Evolutionary conservation across 2,113 vertebrate species (phyloP), one percentile per base, ranked within the genome.

Genomic region (Cisticola juncidis): DNA sequence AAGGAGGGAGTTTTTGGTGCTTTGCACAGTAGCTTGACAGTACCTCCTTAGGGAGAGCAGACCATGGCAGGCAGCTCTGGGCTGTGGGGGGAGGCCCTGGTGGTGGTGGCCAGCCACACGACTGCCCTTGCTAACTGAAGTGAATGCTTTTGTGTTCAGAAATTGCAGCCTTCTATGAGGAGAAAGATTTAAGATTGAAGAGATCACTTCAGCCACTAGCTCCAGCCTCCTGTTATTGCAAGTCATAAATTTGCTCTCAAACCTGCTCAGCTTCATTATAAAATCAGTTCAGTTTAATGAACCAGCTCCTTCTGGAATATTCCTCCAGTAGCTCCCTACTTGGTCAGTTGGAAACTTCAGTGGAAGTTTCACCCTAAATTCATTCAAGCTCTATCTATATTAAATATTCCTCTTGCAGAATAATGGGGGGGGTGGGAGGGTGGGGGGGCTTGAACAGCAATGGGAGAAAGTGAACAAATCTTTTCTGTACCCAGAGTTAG

Each of bases 241-340:
- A 29, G 36, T 35, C 72, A 70, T 73, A 84, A 84, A 94, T 81
- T 54, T 78, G 56, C 56, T 71, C 15, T 8, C 68, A 74, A 66
- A 78, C 0, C 1, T 88, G 80, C 33, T 84, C 35, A 66, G 51
- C 56, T 89, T 62, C 45, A 38, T 89, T 95, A 86, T 31, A 91
- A 89, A 89, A 81, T 86, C 86, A 50, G 54, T 83, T 83, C 42
- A 40, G 38, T 86, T 92, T 91, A 90, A 86, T 82, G 85, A 66
- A 36, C 84, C 65, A 81, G 14, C 60, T 93, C 65, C 45, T 77
- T 77, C 50, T 69, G 33, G 28, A 94, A 95, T 79, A 40, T 23
- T 85, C 42, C 40, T 93, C 50, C 66, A 85, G 85, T 19, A 83
- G 21, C 11, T 92, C n/a, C 42, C 35, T 81, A n/a, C 23, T 69